These are phyloP conservation scores for Laodelphax striatellus DNA, from an alignment of 1,140 invertebrate genomes.

Conservation along the genomic window DNA sequence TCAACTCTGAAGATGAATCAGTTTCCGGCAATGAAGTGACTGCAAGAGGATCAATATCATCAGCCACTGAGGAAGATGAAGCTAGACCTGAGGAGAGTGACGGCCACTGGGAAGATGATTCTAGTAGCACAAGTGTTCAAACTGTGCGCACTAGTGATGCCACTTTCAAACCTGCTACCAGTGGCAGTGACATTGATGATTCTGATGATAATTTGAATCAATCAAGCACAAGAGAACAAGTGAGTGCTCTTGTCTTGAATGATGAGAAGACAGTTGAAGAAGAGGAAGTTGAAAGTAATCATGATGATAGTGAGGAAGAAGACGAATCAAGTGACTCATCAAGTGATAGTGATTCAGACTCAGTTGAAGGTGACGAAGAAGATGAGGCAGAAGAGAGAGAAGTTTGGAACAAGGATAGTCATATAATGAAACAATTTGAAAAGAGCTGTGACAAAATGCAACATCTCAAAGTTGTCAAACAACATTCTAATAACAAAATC, in stretches of 20 bases:
- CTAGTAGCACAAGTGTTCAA: slow-evolving; percentile 25
- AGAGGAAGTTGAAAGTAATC: background rate
- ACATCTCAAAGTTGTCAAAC: background rate
- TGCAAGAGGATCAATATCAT: slow-evolving; percentile 6
- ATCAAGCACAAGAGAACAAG: background rate
- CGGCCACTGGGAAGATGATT: slow-evolving; percentile 24
- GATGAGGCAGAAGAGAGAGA: slow-evolving; percentile 6
- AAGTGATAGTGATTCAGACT: slow-evolving; percentile 7
- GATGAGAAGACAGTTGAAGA: background rate
- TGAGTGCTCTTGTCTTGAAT: background rate
- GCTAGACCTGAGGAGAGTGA: slow-evolving; percentile 20
- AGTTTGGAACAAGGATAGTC: slow-evolving; percentile 3
- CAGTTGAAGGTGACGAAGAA: slow-evolving; percentile 17
- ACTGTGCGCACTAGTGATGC: slow-evolving; percentile 20
- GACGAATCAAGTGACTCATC: slow-evolving; percentile 10
- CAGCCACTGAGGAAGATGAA: slow-evolving; percentile 14
- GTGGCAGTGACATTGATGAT: slow-evolving; percentile 16
- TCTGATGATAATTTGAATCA: slow-evolving; percentile 7
- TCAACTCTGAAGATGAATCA: slow-evolving; percentile 11
- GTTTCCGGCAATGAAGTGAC: background rate
- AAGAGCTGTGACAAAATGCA: background rate
- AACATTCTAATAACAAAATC: slow-evolving; percentile 3
- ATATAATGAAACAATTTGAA: background rate
- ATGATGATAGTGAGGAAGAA: slow-evolving; percentile 9
- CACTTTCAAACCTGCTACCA: slow-evolving; percentile 6